Evolutionary conservation across 1,140 invertebrate genomes (phyloP).

Genomic region (Pteromalus puparum): DNA sequence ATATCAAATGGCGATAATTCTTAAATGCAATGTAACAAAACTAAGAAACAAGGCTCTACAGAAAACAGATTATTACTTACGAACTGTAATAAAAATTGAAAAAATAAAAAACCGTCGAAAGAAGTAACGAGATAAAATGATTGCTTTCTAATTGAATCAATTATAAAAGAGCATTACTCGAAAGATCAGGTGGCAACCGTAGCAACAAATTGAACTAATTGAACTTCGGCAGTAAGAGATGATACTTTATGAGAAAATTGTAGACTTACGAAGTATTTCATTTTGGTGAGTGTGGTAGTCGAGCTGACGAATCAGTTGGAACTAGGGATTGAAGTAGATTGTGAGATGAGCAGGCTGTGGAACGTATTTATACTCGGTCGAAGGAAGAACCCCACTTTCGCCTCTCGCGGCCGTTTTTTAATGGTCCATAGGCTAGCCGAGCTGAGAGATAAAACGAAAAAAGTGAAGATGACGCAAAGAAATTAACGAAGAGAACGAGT

Average conservation of each 20-base stretch:
- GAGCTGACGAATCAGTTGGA: constrained; percentile 56
- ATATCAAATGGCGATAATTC: constrained; percentile 4
- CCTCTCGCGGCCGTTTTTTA: constrained; percentile 55
- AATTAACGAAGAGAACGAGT: constrained; percentile 50
- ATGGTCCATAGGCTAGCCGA: constrained; percentile 2
- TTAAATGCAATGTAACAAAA: background rate
- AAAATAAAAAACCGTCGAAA: too few species aligned
- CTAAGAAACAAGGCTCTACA: constrained; percentile 10
- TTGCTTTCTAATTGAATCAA: too few species aligned
- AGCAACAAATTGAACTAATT: too few species aligned
- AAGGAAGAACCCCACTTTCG: constrained; percentile 62
- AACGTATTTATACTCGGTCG: constrained; percentile 65
- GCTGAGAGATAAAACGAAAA: background rate
- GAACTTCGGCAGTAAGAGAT: too few species aligned
- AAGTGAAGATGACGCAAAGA: constrained; percentile 55
- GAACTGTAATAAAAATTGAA: too few species aligned
- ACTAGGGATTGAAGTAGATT: constrained; percentile 62
- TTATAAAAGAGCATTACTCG: too few species aligned
- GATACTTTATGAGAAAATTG: constrained; percentile 34
- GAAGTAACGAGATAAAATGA: too few species aligned
- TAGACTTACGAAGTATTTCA: constrained; percentile 73
- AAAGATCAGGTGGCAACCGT: too few species aligned
- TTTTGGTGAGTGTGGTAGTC: constrained; percentile 59
- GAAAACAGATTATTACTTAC: constrained; percentile 15
- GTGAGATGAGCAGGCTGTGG: constrained; percentile 58